Base-by-base conservation (phyloP, 2,113 vertebrate species). In the Microtus richardsoni region DNA sequence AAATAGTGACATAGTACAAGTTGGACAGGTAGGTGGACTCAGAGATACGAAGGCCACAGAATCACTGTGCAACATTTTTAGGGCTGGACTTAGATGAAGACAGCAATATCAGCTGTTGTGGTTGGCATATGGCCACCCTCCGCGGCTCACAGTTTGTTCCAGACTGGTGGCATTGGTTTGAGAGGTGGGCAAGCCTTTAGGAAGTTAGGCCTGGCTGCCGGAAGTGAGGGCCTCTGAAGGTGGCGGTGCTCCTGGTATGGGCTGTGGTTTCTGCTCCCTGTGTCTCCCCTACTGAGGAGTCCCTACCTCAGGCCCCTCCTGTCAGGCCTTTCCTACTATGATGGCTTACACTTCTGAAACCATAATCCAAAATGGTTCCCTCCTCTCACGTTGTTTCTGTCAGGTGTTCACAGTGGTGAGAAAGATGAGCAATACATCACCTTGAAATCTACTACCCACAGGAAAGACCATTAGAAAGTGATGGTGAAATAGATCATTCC, bases 401-500 rank as follows among this genome's bases (percentile, higher is more conserved):
- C 36, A 19, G 68, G 33, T 19, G 79, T 41, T 87, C 85, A 54
- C 36, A 39, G 68, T 39, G 24, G 7, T 26, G 7, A 71, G 33
- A 71, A 70, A 71, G 66, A 68, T 54, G 30, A 52, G 5, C 52
- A 28, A 19, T 84, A 64, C 8, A 10, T 33, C 13, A 64, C 66
- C 13, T 54, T 47, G 86, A 8, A 84, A 90, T 54, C 60, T 60
- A 47, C 14, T 39, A 60, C 22, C 49, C 26, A 54, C 11, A 92
- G 68, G 60, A 94, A 71, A 80, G 52, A 30, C 28, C 7, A 14
- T 74, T 58, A 71, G 17, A 66, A 88, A 85, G 74, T 70, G 14
- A 70, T 91, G 64, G 24, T 58, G 26, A 93, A 89, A 94, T 80
- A 95, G 75, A 75, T 68, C 73, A 89, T 33, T 54, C 79, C 78